Evolutionary conservation across 1,140 invertebrate species (phyloP), one percentile per base, ranked within the genome.

Genomic region (Eumaeus atala): DNA sequence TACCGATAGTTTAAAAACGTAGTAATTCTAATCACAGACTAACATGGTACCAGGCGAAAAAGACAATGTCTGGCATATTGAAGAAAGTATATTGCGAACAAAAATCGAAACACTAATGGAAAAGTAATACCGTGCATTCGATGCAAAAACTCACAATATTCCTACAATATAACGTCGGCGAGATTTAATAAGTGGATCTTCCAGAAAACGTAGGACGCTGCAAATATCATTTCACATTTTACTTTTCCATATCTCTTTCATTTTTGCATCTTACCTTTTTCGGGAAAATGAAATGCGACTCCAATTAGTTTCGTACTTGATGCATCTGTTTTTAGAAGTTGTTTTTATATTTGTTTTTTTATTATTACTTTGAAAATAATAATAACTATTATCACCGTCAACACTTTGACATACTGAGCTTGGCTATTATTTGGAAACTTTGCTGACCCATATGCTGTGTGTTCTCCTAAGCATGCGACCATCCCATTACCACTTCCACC

Each of bases 71-170:
- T 56, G 44, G 52, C 54, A 60, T 60, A 61, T 59, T 59, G 50
- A 51, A 21, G 42, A 53, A 50, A 37, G 48, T 36, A n/a, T 42
- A 53, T 53, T 58, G 59, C 62, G 66, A 73, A 73, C 64, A 72
- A 72, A 72, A 66, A 68, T 66, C 62, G 61, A 67, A 65, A 56
- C 62, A 64, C 61, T 75, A 71, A 75, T 75, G 66, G 70, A 75
- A 72, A 75, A 75, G 70, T 68, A 69, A 75, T 72, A 72, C 60
- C 56, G 48, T 51, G 54, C 53, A 61, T 64, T 63, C 56, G 54
- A 66, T 60, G 60, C 61, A 66, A 66, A 60, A 65, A 62, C 42
- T 53, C 51, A 53, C 40, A 33, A 47, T 53, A 53, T 53, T 53
- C 51, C 54, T 51, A 59, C 52, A 51, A 52, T 58, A 66, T 64